Conservation (phyloP, 2,888 invertebrate species). For the Aplocera efformata region DNA sequence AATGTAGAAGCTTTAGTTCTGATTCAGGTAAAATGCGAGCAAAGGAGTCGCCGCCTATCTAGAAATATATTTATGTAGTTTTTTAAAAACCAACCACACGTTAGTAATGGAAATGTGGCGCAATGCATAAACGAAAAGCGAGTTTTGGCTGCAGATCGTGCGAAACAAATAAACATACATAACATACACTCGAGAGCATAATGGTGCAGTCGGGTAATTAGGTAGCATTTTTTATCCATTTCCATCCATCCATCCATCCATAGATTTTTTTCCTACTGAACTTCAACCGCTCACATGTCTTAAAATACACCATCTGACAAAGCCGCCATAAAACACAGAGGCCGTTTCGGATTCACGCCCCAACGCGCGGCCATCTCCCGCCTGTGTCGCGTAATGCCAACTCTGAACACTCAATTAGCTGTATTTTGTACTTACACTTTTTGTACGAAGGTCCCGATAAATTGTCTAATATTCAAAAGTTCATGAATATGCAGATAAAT, state of each 20-base stretch:
- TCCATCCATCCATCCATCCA: too few species aligned
- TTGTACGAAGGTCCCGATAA: constrained; percentile 9
- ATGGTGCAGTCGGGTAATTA: too few species aligned
- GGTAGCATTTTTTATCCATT: too few species aligned
- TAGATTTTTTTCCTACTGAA: too few species aligned
- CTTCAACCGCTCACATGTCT: too few species aligned
- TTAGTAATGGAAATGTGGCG: constrained; percentile 35
- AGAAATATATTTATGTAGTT: constrained; percentile 40
- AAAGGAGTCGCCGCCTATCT: constrained; percentile 15
- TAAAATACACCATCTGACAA: constrained; percentile 25
- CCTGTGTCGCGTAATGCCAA: constrained; percentile 32
- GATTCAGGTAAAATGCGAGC: constrained; percentile 7
- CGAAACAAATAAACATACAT: too few species aligned
- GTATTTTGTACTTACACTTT: constrained; percentile 8
- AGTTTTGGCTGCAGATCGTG: too few species aligned
- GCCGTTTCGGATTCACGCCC: constrained; percentile 36
- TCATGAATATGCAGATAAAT: too few species aligned
- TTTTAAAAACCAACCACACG: constrained; percentile 29
- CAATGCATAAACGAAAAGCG: constrained; percentile 13
- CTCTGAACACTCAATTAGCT: constrained; percentile 36
- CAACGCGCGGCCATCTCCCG: constrained; percentile 29
- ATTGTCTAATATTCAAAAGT: too few species aligned
- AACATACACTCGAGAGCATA: too few species aligned
- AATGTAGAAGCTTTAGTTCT: too few species aligned
- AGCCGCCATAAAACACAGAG: constrained; percentile 39